Base-by-base conservation (phyloP, 1,140 invertebrate genomes). In the Pissodes strobi region DNA sequence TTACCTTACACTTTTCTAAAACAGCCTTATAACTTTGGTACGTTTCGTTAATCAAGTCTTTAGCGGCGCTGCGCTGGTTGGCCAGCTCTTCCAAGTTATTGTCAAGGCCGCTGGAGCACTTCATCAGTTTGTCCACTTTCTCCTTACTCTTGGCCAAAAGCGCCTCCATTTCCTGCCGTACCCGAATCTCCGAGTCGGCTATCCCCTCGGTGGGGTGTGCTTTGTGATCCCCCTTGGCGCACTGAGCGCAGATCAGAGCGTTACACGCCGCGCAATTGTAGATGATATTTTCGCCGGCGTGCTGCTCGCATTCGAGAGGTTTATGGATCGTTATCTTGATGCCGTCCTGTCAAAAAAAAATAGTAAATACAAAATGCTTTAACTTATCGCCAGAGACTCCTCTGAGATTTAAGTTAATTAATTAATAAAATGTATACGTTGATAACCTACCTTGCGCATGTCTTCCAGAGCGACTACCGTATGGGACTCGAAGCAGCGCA, bases 401-500 rank as follows among this genome's bases (percentile, higher is more conserved):
- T 9, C 9, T 27, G 25, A 27, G 4, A 27, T 27, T 27, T 27
- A 27, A 27, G 25, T 5, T 5, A 5, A 27, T 27, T 27, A 9
- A 5, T 27, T 27, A 27, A 27, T 27, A 5, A 27, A n/a, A n/a
- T n/a, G n/a, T n/a, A n/a, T n/a, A n/a, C n/a, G 3, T 27, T 21
- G 17, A 21, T 0, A 13, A 21, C 23, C 19, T 62, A 62, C 60
- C 39, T 88, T 88, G 70, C 89, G 87, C 69, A 95, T 83, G 62
- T 94, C 90, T 73, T 95, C 92, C 76, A 95, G 91, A 17, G 88
- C 87, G 38, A 95, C 86, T 13, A 95, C 92, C 75, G 91, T 84
- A 71, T 97, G 94, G 71, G 91, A 93, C 79, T 96, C 93, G 78
- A 96, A 96, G 79, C 93, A 95, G 43, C 92, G 84, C 94, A 97